These are phyloP conservation scores for Anoplolepis gracilipes DNA, from an alignment of 1,140 invertebrate genomes.

Conservation along the genomic window DNA sequence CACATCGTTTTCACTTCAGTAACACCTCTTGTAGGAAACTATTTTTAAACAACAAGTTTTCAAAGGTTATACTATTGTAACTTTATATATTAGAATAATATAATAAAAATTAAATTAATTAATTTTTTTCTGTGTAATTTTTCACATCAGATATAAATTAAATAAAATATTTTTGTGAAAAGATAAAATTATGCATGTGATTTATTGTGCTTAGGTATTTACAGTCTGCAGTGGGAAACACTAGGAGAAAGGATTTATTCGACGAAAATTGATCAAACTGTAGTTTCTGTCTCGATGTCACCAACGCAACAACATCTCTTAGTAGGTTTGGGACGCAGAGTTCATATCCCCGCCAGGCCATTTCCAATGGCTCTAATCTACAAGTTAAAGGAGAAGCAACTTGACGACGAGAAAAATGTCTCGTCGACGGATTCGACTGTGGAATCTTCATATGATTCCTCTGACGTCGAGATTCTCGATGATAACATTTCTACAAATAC, in stretches of 20 bases:
- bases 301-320: slow-evolving; percentile 92
- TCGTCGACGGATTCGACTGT: slow-evolving; percentile 20
- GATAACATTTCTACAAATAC: slow-evolving; percentile 40
- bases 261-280: slow-evolving; percentile 91
- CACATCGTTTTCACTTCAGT: slow-evolving; percentile 29
- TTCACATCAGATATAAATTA: background rate
- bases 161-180: background rate
- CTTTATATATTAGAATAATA: background rate
- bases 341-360: slow-evolving; percentile 83
- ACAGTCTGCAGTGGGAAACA: slow-evolving; percentile 91
- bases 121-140: slow-evolving; percentile 1
- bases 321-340: slow-evolving; percentile 90
- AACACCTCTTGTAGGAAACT: background rate
- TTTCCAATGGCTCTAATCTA: slow-evolving; percentile 90
- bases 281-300: slow-evolving; percentile 93
- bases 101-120: background rate
- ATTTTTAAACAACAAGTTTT: slow-evolving; percentile 27
- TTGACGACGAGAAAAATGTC: slow-evolving; percentile 55
- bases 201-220: slow-evolving; percentile 88
- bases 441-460: slow-evolving; percentile 31
- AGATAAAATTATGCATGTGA: background rate
- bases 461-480: slow-evolving; percentile 34
- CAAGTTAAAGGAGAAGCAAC: slow-evolving; percentile 83
- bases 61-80: background rate
- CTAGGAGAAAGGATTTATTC: slow-evolving; percentile 92